Conservation (phyloP, 2,888 invertebrate genomes). For the Eulithis testata region DNA sequence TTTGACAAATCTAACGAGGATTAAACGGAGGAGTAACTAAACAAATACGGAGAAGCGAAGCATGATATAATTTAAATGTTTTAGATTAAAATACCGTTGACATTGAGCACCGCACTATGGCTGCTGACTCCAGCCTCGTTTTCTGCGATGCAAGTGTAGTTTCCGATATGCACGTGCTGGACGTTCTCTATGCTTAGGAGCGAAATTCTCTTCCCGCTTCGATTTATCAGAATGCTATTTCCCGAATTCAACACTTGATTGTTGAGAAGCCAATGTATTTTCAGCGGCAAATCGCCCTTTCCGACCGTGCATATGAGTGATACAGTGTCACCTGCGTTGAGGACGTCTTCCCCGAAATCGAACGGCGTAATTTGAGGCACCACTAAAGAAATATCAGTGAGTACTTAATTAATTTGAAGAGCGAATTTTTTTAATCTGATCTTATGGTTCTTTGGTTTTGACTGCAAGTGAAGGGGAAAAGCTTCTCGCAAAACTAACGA, state of each 20-base stretch:
- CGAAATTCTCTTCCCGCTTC: slow-evolving; percentile 64
- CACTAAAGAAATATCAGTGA: slow-evolving; percentile 70
- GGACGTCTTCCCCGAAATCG: slow-evolving; percentile 88
- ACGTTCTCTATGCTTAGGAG: slow-evolving; percentile 85
- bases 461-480: slow-evolving; percentile 11
- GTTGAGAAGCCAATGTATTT: slow-evolving; percentile 89
- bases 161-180: slow-evolving; percentile 84
- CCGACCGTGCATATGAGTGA: slow-evolving; percentile 88
- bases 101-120: slow-evolving; percentile 86
- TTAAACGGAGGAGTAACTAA: slow-evolving; percentile 21
- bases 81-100: slow-evolving; percentile 84
- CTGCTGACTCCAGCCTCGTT: slow-evolving; percentile 87
- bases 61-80: slow-evolving; percentile 25
- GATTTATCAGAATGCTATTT: slow-evolving; percentile 38
- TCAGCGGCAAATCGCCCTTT: slow-evolving; percentile 88
- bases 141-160: slow-evolving; percentile 86
- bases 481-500: not conserved
- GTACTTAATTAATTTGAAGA: not conserved
- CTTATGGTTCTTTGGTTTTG: not conserved
- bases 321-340: slow-evolving; percentile 89
- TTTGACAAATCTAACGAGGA: not conserved
- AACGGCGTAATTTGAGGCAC: slow-evolving; percentile 85
- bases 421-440: not conserved
- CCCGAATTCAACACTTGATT: slow-evolving; percentile 73
- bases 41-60: slow-evolving; percentile 28